These are phyloP conservation scores for Euwallacea fornicatus DNA, from an alignment of 1,140 invertebrate species.

Conservation along the genomic window DNA sequence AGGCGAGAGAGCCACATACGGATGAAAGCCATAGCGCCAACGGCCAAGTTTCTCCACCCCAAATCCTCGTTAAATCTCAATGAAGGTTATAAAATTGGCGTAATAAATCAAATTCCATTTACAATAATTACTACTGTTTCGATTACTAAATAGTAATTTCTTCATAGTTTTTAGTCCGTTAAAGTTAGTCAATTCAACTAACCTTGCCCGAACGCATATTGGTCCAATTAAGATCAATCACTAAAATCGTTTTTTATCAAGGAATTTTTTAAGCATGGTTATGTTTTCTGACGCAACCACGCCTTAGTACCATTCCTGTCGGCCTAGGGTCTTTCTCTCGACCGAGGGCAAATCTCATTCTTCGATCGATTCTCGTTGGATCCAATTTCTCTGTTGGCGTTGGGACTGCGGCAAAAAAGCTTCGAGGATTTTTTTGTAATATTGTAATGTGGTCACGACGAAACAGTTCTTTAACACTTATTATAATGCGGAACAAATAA, in stretches of 20 bases:
- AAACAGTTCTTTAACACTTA: background rate
- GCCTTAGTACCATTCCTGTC: slow-evolving; percentile 2
- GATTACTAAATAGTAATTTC: no score
- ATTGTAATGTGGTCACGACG: background rate
- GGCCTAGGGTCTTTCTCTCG: slow-evolving; percentile 10
- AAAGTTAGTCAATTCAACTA: slow-evolving; percentile 2
- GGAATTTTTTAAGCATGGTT: background rate
- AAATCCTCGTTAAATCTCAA: no score
- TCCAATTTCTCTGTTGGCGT: slow-evolving; percentile 2
- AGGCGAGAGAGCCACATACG: no score
- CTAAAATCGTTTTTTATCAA: slow-evolving; percentile 8
- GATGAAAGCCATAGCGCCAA: no score
- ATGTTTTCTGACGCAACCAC: background rate
- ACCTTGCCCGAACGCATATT: slow-evolving; percentile 3
- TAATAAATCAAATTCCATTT: no score
- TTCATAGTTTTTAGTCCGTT: background rate
- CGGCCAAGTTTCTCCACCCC: no score
- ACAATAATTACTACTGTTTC: no score
- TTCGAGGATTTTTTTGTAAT: background rate
- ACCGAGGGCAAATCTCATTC: slow-evolving; percentile 6
- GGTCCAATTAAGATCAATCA: slow-evolving; percentile 18
- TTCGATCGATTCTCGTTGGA: background rate
- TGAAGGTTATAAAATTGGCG: no score
- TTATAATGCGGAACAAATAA: background rate
- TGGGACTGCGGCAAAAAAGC: background rate